These are phyloP conservation scores for Zeuzera pyrina DNA, from an alignment of 2,888 invertebrate genomes.

Conservation along the genomic window DNA sequence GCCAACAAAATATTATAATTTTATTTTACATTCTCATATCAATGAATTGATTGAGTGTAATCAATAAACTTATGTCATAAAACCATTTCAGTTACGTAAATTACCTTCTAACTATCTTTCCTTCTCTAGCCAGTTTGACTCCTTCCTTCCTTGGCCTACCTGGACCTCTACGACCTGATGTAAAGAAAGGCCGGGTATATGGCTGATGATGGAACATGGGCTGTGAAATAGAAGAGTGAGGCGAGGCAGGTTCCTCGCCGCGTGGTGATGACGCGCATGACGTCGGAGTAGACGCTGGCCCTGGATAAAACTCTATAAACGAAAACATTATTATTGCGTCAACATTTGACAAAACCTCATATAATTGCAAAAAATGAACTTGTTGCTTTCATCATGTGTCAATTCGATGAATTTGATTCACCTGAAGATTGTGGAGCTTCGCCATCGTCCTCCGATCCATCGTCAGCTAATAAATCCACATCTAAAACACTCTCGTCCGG, in stretches of 20 bases:
- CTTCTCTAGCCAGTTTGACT: conserved; percentile 61
- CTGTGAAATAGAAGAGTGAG: conserved; percentile 58
- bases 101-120: conserved; percentile 66
- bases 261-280: conserved; percentile 77
- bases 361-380: not conserved
- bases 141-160: conserved; percentile 87
- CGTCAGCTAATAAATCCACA: conserved; percentile 82
- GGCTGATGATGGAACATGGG: conserved; percentile 59
- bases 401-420: conserved; percentile 37
- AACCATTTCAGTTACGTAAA: conserved; percentile 3
- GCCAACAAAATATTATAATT: too few relatives aligned
- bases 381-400: not conserved
- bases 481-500: conserved; percentile 70
- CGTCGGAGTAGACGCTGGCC: conserved; percentile 78
- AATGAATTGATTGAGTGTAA: too few relatives aligned
- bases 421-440: conserved; percentile 74
- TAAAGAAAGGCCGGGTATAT: conserved; percentile 60
- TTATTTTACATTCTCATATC: too few relatives aligned
- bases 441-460: conserved; percentile 82
- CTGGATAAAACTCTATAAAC: conserved; percentile 62
- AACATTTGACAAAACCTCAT: not conserved
- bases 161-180: conserved; percentile 79
- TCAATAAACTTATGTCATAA: too few relatives aligned
- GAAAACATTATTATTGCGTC: not conserved
- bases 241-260: conserved; percentile 75